These are phyloP conservation scores for Chymomyza procnemis DNA, from an alignment of 2,888 invertebrate species.

Conservation along the genomic window DNA sequence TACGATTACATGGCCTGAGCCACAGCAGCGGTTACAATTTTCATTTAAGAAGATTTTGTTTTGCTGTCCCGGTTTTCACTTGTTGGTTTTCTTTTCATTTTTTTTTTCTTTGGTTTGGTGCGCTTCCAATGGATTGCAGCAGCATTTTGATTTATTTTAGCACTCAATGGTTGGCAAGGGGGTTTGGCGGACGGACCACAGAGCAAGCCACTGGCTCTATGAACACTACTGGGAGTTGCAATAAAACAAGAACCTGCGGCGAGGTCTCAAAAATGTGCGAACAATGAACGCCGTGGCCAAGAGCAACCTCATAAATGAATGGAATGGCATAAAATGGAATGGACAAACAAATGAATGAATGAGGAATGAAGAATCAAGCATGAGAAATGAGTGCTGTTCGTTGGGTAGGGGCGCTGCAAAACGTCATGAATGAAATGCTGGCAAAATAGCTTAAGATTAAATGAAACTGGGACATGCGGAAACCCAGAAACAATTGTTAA, in stretches of 20 bases:
- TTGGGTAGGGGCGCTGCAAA: too few relatives aligned
- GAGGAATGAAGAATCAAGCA: constrained; percentile 36
- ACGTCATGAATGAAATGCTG: constrained; percentile 39
- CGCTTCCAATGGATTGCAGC: constrained; percentile 23
- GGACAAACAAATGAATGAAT: constrained; percentile 54
- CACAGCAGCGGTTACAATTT: constrained; percentile 65
- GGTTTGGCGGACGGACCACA: background rate
- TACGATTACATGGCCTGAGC: constrained; percentile 41
- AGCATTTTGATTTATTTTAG: constrained; percentile 66
- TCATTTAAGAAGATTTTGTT: constrained; percentile 72
- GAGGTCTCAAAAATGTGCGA: constrained; percentile 21
- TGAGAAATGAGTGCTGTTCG: constrained; percentile 23
- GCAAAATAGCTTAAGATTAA: constrained; percentile 59
- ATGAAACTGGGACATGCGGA: constrained; percentile 49
- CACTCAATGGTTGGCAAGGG: constrained; percentile 51
- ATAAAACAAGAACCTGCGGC: constrained; percentile 13
- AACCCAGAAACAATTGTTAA: constrained; percentile 63
- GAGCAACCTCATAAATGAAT: constrained; percentile 19
- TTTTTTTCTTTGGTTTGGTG: background rate
- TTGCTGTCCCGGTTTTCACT: constrained; percentile 30
- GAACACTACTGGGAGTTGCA: background rate
- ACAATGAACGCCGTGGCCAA: constrained; percentile 29
- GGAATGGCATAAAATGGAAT: background rate
- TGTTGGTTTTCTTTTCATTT: constrained; percentile 4
- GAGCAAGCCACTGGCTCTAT: background rate